phyloP scores from a whole-genome alignment of 2,888 invertebrate genomes.

The Eledona agricola region DNA sequence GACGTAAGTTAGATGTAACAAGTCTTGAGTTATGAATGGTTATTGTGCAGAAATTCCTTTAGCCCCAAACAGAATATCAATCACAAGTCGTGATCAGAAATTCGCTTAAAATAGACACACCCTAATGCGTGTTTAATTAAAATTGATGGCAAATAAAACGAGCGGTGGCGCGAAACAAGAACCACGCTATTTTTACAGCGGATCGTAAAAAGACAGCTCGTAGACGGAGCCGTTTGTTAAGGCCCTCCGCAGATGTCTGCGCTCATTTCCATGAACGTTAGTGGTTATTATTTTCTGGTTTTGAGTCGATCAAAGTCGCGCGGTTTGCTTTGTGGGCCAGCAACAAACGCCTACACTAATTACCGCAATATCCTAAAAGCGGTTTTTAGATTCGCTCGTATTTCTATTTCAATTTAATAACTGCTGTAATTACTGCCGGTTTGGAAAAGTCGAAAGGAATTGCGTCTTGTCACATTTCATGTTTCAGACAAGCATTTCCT shows the following conservation, averaged over 20 bases:
- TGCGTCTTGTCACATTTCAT: conserved; percentile 4
- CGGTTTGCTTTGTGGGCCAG: conserved; percentile 13
- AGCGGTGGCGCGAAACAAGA: conserved; percentile 13
- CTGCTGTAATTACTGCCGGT: conserved; percentile 2
- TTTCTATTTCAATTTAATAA: conserved; percentile 11
- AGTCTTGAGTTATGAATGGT: conserved; percentile 10
- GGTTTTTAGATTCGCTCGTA: conserved; percentile 16
- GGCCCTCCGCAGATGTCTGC: conserved; percentile 31
- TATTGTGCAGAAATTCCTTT: conserved; percentile 7
- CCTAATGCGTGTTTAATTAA: conserved; percentile 15
- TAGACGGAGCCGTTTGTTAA: conserved; percentile 30
- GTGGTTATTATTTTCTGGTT: not conserved
- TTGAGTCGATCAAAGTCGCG: not conserved
- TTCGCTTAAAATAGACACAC: conserved; percentile 7
- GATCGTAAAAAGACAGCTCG: conserved; percentile 29
- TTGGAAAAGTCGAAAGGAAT: conserved; percentile 8
- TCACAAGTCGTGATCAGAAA: conserved; percentile 13
- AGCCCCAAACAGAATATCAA: conserved; percentile 22
- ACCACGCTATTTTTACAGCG: conserved; percentile 25
- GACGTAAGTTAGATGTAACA: conserved; percentile 12
- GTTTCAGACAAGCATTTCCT: conserved; percentile 1
- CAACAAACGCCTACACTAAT: conserved; percentile 16
- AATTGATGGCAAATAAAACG: conserved; percentile 22
- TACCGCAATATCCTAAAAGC: conserved; percentile 9
- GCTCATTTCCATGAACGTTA: conserved; percentile 14